Conservation (phyloP, 92 coral and sea anemone species). For the Metridium senile region DNA sequence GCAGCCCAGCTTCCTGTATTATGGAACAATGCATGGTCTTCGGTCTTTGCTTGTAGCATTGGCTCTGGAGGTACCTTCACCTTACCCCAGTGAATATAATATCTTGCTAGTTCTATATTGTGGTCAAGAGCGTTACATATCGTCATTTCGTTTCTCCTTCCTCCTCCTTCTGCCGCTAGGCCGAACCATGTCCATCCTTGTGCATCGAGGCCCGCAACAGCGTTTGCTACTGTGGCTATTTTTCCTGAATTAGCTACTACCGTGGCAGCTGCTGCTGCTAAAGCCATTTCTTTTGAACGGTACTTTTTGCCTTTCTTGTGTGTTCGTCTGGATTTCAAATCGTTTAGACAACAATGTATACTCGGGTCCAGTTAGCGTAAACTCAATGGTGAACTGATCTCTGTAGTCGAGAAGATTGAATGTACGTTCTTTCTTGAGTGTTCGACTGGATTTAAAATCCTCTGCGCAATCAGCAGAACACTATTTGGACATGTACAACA, state of each 20-base stretch:
- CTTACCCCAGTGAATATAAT: constrained; percentile 39
- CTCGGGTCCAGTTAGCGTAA: too few species aligned
- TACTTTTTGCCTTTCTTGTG: not conserved
- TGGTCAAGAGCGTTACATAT: constrained; percentile 28
- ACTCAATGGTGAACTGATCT: too few species aligned
- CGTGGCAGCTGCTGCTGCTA: not conserved
- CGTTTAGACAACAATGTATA: too few species aligned
- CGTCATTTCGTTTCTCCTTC: constrained; percentile 41
- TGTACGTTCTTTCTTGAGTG: too few species aligned
- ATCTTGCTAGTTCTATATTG: constrained; percentile 16
- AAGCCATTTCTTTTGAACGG: not conserved
- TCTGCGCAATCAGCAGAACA: too few species aligned
- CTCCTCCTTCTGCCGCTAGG: constrained; percentile 38
- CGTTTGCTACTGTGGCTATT: not conserved
- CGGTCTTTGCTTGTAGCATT: constrained; percentile 16
- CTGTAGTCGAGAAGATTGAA: too few species aligned
- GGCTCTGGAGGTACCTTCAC: constrained; percentile 44
- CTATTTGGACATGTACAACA: too few species aligned
- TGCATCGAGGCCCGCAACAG: constrained; percentile 29
- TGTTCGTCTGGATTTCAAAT: not conserved
- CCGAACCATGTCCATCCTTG: constrained; percentile 36
- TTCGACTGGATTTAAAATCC: too few species aligned
- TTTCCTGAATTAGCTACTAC: not conserved
- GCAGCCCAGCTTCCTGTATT: constrained; percentile 46
- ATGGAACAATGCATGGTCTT: constrained; percentile 45